Base-by-base conservation (phyloP, 2,113 vertebrate genomes). In the Sinocyclocheilus anophthalmus region DNA sequence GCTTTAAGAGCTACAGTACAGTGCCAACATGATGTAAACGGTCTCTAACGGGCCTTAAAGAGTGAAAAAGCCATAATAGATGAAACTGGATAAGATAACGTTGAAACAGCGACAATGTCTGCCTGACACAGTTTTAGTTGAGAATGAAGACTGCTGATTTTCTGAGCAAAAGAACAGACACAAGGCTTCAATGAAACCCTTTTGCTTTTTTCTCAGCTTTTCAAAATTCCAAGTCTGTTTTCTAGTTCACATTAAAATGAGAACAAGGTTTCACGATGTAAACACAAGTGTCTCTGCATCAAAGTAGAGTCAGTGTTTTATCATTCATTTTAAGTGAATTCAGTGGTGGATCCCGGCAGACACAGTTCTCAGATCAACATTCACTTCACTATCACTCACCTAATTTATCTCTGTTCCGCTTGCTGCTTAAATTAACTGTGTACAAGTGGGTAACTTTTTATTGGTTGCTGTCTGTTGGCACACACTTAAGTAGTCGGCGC, bases 71-170 rank as follows among this genome's bases (percentile, higher is more conserved):
- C 18, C 26, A 48, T 48, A 26, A 63, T 61, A 14, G 72, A 84
- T 84, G 55, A 45, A 84, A 84, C 75, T 26, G 50, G 83, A 84
- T 84, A 75, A 76, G 83, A 84, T 84, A 75, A 75, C 70, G 42
- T 75, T 84, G 53, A 84, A 84, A 84, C 70, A 84, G 10, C 30
- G 11, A n/a, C 33, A 33, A 18, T 18, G 30, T 42, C 72, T 84
- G 16, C 48, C 22, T 67, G 69, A 57, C 39, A 73, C 83, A 53
- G 75, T 33, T 77, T 53, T 33, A 55, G 45, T 20, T 0, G 3
- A 26, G 73, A 76, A n/a, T 50, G 20, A 77, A 77, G 7, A 77
- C 75, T 33, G 75, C 48, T 55, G n/a, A 48, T 24, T 48, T 48
- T 75, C 42, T 26, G 39, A 76, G 76, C 24, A 77, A 55, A 77